A percentile compares a stretch with the other conserved stretches of the same genome.
phyloP scores from a whole-genome alignment of 2,113 vertebrate genomes.

The Acrocephalus arundinaceus region DNA sequence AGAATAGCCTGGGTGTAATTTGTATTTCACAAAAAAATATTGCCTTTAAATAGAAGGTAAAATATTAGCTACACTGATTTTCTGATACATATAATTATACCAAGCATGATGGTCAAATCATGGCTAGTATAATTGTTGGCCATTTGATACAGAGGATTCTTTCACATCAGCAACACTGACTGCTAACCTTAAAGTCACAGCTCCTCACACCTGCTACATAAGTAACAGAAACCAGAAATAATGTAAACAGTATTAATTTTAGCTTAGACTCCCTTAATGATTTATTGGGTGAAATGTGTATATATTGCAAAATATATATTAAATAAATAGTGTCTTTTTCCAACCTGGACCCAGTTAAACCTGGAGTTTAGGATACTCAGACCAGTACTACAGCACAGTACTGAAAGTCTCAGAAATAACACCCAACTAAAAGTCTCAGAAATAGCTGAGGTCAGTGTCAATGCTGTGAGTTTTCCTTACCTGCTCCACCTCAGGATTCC shows the following conservation, averaged over 20 bases:
- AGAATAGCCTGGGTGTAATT: background rate
- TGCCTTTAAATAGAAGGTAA: background rate
- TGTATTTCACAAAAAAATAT: background rate
- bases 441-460: background rate
- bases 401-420: background rate
- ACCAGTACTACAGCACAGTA: background rate
- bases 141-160: background rate
- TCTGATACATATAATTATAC: background rate
- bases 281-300: background rate
- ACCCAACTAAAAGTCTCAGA: background rate
- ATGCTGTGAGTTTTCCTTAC: background rate
- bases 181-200: background rate
- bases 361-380: background rate
- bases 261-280: background rate
- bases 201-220: background rate
- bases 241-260: background rate
- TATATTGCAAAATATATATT: background rate
- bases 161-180: background rate
- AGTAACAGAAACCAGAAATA: background rate
- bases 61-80: background rate
- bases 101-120: background rate
- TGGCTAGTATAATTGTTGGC: background rate
- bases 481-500: accelerated
- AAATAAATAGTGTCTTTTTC: background rate
- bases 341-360: background rate